These are phyloP conservation scores for Enteromius treurensis DNA, from an alignment of 2,797 vertebrate genomes.

Conservation along the genomic window DNA sequence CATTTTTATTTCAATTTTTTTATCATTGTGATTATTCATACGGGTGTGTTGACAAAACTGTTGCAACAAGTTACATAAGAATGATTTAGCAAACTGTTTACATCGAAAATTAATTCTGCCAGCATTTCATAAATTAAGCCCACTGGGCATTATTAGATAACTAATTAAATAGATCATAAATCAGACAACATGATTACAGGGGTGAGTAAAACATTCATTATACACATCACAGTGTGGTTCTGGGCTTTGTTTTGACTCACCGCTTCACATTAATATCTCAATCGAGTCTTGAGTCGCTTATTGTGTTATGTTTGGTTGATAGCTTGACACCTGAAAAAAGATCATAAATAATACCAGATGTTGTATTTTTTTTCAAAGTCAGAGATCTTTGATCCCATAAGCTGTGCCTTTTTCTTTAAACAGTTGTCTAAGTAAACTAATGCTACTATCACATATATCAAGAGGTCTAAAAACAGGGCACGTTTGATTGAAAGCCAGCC, in stretches of 20 bases:
- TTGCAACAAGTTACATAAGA: background rate
- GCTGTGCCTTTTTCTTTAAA: background rate
- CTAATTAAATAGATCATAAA: constrained; percentile 29
- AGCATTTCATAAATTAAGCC: constrained; percentile 17
- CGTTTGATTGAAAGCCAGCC: background rate
- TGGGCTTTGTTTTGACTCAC: constrained; percentile 4
- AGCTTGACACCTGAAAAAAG: background rate
- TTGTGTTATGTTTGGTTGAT: constrained; percentile 11
- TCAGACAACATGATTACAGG: constrained; percentile 18
- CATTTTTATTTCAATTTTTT: background rate
- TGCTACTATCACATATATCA: background rate
- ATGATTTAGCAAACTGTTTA: constrained; percentile 4
- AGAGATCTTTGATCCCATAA: background rate
- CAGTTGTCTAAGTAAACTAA: background rate
- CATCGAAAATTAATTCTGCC: background rate
- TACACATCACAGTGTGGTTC: background rate
- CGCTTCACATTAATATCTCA: background rate
- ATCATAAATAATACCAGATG: constrained; percentile 8
- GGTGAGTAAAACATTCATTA: constrained; percentile 21
- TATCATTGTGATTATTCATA: background rate
- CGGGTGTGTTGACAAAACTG: background rate
- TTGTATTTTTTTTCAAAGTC: background rate
- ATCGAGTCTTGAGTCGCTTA: background rate
- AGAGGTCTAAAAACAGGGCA: background rate
- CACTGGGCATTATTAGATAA: constrained; percentile 19